These are phyloP conservation scores for Andrena trimmerana DNA, from an alignment of 2,888 invertebrate species.

Conservation along the genomic window DNA sequence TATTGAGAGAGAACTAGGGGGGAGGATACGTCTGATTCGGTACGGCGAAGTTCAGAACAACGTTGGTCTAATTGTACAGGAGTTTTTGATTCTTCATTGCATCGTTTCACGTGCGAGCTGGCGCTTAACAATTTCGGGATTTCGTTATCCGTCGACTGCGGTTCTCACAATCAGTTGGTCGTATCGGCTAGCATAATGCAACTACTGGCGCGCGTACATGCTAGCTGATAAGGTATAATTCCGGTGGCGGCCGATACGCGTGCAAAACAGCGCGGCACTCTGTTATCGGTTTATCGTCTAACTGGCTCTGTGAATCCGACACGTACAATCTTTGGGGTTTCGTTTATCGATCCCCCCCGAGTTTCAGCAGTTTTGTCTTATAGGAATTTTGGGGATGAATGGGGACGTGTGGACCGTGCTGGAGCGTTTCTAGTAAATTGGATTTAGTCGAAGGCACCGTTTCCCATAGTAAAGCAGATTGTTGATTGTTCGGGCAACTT, in stretches of 20 bases:
- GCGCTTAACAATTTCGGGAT: neutral
- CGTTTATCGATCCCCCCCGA: neutral
- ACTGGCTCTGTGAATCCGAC: neutral
- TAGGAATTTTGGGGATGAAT: neutral
- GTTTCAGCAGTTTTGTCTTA: neutral
- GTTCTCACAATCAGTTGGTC: neutral
- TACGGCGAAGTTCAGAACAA: neutral
- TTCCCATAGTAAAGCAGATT: neutral
- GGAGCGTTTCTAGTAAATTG: constrained; percentile 8
- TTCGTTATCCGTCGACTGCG: neutral
- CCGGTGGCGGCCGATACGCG: constrained; percentile 8
- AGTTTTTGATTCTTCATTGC: neutral
- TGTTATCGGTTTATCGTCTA: constrained; percentile 8
- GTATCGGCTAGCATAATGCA: neutral
- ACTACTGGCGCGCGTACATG: neutral
- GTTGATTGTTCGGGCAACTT: constrained; percentile 5
- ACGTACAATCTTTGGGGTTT: neutral
- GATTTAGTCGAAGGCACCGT: neutral
- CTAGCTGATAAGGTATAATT: constrained; percentile 24
- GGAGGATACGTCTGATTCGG: neutral
- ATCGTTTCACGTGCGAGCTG: neutral
- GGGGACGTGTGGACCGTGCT: neutral
- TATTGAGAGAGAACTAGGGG: neutral
- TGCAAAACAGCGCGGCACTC: neutral
- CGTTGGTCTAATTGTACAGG: neutral